phyloP scores from a whole-genome alignment of 2,797 vertebrate species.

The Ctenopoma kingsleyae region DNA sequence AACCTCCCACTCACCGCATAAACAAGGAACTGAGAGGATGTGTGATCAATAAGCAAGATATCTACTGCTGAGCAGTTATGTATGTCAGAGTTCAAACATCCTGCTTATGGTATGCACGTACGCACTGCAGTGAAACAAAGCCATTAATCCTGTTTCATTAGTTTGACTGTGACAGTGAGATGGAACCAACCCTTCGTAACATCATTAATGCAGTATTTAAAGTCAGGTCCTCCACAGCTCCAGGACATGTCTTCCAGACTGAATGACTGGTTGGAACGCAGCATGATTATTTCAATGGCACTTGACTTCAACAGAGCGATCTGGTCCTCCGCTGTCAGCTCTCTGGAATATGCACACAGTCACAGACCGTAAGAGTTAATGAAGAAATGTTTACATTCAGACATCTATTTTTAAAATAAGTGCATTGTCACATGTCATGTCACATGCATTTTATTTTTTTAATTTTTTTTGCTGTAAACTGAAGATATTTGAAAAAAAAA shows the following conservation, averaged over 20 bases:
- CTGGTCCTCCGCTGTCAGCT: conserved; percentile 94
- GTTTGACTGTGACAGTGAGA: not conserved
- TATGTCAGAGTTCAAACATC: not conserved
- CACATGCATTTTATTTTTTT: too few relatives aligned
- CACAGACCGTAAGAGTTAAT: conserved; percentile 4
- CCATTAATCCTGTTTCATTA: not conserved
- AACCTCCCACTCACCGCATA: not conserved
- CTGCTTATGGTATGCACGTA: not conserved
- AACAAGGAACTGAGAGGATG: not conserved
- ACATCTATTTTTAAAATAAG: too few relatives aligned
- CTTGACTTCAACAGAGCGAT: conserved; percentile 96
- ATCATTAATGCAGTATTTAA: conserved; percentile 92
- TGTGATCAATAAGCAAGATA: conserved; percentile 12
- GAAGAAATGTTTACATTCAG: not conserved
- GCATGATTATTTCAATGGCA: conserved; percentile 98
- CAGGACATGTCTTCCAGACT: conserved; percentile 95
- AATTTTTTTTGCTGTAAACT: too few relatives aligned
- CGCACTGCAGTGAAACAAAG: not conserved
- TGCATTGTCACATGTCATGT: too few relatives aligned
- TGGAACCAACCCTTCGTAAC: conserved; percentile 89
- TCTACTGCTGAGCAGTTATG: not conserved
- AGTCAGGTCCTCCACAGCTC: conserved; percentile 92
- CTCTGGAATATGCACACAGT: conserved; percentile 79
- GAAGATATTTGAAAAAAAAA: too few relatives aligned
- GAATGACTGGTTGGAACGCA: conserved; percentile 97